Conservation (phyloP, 1,140 invertebrate genomes). For the Aphelinus certus region DNA sequence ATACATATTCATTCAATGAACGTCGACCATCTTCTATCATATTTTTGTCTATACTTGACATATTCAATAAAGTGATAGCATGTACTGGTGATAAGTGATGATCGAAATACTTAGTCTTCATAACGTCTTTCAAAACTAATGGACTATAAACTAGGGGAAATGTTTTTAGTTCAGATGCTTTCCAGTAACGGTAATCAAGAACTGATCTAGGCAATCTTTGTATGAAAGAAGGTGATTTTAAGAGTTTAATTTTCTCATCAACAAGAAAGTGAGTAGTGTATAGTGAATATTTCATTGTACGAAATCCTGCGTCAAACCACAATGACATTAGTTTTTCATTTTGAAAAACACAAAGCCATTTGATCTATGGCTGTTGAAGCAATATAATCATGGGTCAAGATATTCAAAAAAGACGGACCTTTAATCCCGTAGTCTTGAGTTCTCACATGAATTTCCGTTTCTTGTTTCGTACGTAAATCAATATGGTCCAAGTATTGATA, state of each 20-base stretch:
- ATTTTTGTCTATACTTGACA: not conserved
- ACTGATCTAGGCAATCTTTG: not conserved
- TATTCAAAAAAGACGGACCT: not conserved
- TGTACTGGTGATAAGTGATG: not conserved
- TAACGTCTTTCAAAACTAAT: slow-evolving; percentile 21
- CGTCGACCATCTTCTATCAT: slow-evolving; percentile 19
- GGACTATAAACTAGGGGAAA: slow-evolving; percentile 3
- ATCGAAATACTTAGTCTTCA: not conserved
- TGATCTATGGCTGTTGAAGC: not conserved
- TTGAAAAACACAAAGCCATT: slow-evolving; percentile 18
- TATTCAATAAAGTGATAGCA: not conserved
- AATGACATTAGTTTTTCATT: not conserved
- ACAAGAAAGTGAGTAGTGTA: not conserved
- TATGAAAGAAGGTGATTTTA: slow-evolving; percentile 30
- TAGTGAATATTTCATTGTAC: not conserved
- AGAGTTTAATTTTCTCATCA: slow-evolving; percentile 16
- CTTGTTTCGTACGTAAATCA: not conserved
- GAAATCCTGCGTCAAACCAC: not conserved
- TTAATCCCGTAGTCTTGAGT: not conserved
- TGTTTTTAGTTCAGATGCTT: not conserved
- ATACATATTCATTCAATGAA: slow-evolving; percentile 14
- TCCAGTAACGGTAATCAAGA: not conserved
- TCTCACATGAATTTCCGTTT: not conserved
- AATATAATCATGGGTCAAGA: slow-evolving; percentile 16
- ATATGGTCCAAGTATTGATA: not conserved